Percentiles rank a stretch among this genome's conserved stretches.
Conservation (phyloP, 2,113 vertebrate species). For the Neogale vison region DNA sequence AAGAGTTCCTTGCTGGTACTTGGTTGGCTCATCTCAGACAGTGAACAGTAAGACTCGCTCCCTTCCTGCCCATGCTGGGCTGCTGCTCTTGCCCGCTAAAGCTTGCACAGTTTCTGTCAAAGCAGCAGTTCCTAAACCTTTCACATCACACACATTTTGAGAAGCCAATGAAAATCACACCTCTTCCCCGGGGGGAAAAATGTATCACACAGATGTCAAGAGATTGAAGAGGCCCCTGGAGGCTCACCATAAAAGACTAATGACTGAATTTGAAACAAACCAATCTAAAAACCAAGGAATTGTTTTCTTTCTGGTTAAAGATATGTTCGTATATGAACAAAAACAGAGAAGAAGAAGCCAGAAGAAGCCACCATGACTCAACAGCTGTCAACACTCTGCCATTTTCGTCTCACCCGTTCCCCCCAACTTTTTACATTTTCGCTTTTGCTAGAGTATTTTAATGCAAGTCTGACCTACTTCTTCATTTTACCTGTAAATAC, state of each 20-base stretch:
- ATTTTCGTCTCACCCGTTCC: neutral
- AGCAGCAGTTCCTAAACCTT: neutral
- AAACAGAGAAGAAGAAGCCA: neutral
- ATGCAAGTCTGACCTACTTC: neutral
- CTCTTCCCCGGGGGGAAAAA: neutral
- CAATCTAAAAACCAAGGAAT: neutral
- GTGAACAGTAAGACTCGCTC: neutral
- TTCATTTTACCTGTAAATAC: neutral
- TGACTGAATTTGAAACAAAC: neutral
- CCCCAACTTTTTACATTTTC: neutral
- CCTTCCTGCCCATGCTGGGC: neutral
- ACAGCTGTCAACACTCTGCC: neutral
- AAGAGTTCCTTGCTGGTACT: neutral
- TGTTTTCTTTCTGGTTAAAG: slow-evolving; percentile 16
- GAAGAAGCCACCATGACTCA: neutral
- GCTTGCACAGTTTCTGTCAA: neutral
- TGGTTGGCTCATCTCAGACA: neutral
- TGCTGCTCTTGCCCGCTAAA: neutral
- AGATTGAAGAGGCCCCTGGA: neutral
- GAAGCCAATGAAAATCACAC: slow-evolving; percentile 2
- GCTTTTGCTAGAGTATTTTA: neutral
- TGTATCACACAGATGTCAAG: neutral
- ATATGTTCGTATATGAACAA: neutral
- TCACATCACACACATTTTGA: neutral
- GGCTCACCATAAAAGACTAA: neutral